Evolutionary conservation across 2,888 invertebrate species (phyloP).

Genomic region (Polia nebulosa): DNA sequence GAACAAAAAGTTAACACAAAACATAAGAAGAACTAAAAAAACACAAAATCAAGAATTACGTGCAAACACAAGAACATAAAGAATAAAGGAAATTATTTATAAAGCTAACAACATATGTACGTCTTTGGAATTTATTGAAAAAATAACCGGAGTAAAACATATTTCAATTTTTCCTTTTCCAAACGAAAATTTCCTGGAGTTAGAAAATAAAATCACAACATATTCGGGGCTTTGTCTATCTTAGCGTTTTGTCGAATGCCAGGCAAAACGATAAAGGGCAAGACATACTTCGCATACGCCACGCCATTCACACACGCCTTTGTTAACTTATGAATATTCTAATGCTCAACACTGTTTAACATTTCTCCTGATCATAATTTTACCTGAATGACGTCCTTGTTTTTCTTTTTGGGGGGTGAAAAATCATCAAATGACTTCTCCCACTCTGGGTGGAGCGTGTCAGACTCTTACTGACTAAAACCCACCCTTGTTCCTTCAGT

Average conservation of each 20-base stretch:
- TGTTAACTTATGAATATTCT: too few relatives aligned
- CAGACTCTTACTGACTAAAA: too few relatives aligned
- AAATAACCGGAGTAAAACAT: conserved; percentile 43
- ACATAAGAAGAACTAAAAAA: background rate
- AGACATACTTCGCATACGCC: conserved; percentile 39
- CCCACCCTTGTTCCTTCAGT: too few relatives aligned
- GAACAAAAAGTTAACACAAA: background rate
- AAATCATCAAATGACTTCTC: too few relatives aligned
- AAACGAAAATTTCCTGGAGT: conserved; percentile 44
- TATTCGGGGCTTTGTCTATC: conserved; percentile 61
- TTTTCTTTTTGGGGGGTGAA: too few relatives aligned
- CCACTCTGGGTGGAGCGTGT: too few relatives aligned
- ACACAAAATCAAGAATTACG: background rate
- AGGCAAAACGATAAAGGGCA: conserved; percentile 60
- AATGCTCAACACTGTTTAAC: too few relatives aligned
- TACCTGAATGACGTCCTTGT: too few relatives aligned
- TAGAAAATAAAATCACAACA: conserved; percentile 64
- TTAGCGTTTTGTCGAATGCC: conserved; percentile 63
- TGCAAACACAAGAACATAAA: conserved; percentile 2
- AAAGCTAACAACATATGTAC: conserved; percentile 36
- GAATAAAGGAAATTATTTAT: conserved; percentile 36
- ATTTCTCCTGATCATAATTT: too few relatives aligned
- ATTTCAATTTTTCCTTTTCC: conserved; percentile 51
- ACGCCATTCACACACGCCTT: too few relatives aligned
- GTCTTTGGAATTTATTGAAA: conserved; percentile 52